Conservation (phyloP, 2,797 vertebrate species). For the Coranthus polyacanthus region DNA sequence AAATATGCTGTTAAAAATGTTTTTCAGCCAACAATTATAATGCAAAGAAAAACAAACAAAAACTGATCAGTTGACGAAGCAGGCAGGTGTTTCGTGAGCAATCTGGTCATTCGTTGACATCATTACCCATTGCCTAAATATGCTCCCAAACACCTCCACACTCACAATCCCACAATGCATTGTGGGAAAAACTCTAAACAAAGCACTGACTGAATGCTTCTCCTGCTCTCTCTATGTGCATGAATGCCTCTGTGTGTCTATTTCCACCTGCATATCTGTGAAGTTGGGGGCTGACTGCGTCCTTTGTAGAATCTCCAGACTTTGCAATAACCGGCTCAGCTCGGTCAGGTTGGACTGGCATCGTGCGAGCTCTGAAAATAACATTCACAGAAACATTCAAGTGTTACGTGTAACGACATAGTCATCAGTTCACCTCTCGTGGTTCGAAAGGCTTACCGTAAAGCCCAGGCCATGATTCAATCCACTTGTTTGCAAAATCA, state of each 20-base stretch:
- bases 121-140: conserved; percentile 5
- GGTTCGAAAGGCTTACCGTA: conserved; percentile 12
- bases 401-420: conserved; percentile 26
- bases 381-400: conserved; percentile 49
- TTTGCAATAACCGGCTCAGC: conserved; percentile 96
- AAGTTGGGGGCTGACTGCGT: conserved; percentile 98
- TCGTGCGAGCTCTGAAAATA: conserved; percentile 91
- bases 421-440: conserved; percentile 30
- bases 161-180: conserved; percentile 12
- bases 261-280: conserved; percentile 97
- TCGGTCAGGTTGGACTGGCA: conserved; percentile 97
- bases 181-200: conserved; percentile 12
- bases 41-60: conserved; percentile 18
- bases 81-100: conserved; percentile 18
- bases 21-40: conserved; percentile 28
- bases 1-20: conserved; percentile 29
- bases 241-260: conserved; percentile 1
- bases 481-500: conserved; percentile 40
- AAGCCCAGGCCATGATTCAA: conserved; percentile 33
- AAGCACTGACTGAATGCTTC: not conserved
- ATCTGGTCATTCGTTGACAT: not conserved
- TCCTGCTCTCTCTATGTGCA: not conserved
- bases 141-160: conserved; percentile 3
- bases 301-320: conserved; percentile 97
- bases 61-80: conserved; percentile 33